phyloP scores from a whole-genome alignment of 2,888 invertebrate species.

The Microplitis manilae region DNA sequence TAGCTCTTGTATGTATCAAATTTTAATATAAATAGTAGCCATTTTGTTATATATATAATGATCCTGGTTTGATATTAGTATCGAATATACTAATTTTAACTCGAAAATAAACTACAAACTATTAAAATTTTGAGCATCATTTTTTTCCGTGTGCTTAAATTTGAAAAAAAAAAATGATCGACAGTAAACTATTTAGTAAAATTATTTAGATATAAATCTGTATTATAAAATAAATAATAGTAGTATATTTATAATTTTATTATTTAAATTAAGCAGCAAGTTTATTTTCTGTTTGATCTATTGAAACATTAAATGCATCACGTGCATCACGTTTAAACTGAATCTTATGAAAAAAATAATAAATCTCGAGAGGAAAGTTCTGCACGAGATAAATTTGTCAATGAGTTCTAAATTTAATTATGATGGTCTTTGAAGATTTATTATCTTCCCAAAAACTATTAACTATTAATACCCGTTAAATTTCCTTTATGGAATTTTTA shows the following conservation, averaged over 20 bases:
- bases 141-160: too few relatives aligned
- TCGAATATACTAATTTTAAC: too few relatives aligned
- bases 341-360: background rate
- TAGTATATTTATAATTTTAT: background rate
- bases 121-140: too few relatives aligned
- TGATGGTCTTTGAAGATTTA: background rate
- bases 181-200: too few relatives aligned
- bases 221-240: too few relatives aligned
- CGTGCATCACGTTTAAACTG: background rate
- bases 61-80: too few relatives aligned
- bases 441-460: background rate
- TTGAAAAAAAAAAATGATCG: too few relatives aligned
- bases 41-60: too few relatives aligned
- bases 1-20: too few relatives aligned
- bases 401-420: background rate
- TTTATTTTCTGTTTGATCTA: background rate
- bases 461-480: background rate
- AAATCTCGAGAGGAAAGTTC: background rate
- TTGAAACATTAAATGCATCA: background rate
- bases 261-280: background rate
- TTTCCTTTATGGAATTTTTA: background rate
- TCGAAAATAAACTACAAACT: too few relatives aligned
- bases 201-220: too few relatives aligned
- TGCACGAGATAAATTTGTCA: background rate
- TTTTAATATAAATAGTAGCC: too few relatives aligned